Evolutionary conservation across 2,113 vertebrate genomes (phyloP).

Genomic region (Apteryx mantelli): DNA sequence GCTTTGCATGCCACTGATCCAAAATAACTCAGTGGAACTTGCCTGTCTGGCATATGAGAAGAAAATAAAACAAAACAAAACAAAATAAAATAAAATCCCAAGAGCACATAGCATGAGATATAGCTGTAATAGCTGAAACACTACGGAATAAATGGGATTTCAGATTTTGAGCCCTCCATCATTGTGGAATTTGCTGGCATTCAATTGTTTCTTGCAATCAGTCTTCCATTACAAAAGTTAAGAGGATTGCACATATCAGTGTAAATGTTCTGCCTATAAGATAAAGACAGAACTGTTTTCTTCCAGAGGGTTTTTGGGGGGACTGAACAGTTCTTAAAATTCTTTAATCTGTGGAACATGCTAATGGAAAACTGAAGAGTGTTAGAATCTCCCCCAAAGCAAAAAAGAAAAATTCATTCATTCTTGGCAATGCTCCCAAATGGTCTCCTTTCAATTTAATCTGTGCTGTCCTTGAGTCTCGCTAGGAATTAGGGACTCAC

Average conservation of each 20-base stretch:
- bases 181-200: background rate
- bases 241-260: accelerated
- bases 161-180: background rate
- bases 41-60: background rate
- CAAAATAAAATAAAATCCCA: background rate
- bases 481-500: background rate
- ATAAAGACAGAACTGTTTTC: background rate
- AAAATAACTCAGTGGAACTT: background rate
- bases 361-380: background rate
- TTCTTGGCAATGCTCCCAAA: background rate
- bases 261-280: background rate
- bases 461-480: background rate
- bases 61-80: background rate
- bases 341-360: accelerated
- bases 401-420: background rate
- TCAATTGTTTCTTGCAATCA: background rate
- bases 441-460: constrained; percentile 11
- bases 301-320: background rate
- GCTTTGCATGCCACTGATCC: background rate
- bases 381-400: background rate
- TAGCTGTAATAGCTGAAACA: background rate
- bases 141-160: background rate
- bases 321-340: background rate
- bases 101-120: background rate
- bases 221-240: background rate